Conservation (phyloP, 2,797 vertebrate species). For the Loriculus beryllinus region DNA sequence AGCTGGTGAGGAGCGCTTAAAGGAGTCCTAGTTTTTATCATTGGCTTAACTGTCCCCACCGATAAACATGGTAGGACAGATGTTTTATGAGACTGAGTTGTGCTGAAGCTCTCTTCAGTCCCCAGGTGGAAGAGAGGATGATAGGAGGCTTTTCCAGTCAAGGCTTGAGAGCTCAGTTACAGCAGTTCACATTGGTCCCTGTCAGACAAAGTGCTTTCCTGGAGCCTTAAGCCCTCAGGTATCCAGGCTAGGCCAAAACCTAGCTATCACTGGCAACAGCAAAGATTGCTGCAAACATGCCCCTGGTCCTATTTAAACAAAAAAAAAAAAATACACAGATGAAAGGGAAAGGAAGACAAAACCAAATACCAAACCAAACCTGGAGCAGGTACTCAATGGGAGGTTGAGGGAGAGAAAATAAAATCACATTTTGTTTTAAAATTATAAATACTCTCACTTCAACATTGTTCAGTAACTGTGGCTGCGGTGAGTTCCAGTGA, state of each 20-base stretch:
- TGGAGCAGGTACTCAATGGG: not conserved
- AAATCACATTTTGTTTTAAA: constrained; percentile 44
- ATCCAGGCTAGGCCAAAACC: constrained; percentile 8
- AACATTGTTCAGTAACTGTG: constrained; percentile 56
- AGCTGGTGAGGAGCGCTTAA: not conserved
- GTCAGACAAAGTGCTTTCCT: constrained; percentile 64
- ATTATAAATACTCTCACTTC: constrained; percentile 66
- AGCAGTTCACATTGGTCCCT: constrained; percentile 56
- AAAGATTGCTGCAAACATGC: constrained; percentile 16
- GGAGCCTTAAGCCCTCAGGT: constrained; percentile 34
- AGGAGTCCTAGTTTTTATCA: not conserved
- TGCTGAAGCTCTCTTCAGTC: not conserved
- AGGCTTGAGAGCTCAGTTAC: constrained; percentile 21
- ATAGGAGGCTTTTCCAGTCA: not conserved
- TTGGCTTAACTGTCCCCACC: constrained; percentile 12
- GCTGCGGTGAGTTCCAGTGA: constrained; percentile 41
- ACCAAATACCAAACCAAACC: not conserved
- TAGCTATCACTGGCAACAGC: constrained; percentile 11
- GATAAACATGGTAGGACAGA: not conserved
- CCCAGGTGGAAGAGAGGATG: not conserved
- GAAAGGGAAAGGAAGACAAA: not conserved
- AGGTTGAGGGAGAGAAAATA: constrained; percentile 37
- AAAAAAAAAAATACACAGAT: not conserved
- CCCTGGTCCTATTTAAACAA: constrained; percentile 20
- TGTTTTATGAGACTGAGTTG: not conserved